Evolutionary conservation across 2,888 invertebrate species (phyloP), one percentile per base, ranked within the genome.

Genomic region (Drosophila fulvimacula): DNA sequence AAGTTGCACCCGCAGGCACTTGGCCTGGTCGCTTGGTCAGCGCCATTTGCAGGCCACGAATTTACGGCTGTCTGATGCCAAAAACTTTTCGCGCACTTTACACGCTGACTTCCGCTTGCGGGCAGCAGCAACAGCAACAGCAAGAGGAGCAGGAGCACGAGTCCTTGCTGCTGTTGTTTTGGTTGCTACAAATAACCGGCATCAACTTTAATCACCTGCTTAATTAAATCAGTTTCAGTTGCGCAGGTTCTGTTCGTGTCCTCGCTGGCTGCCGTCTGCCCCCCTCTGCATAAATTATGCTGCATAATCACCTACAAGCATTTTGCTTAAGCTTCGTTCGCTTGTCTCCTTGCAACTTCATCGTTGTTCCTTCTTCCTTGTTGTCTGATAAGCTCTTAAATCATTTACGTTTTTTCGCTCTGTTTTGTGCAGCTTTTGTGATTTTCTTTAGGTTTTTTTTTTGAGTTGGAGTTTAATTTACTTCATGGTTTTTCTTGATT

Each of bases 131-230:
- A 7, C 27, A 30, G 27, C 27, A 30, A 7, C 27, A 30, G 27
- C 5, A 27, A 27, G 5, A 27, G 27, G 5, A 6, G 51, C 55
- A 60, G 36, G 57, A 41, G 51, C 52, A 27, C 39, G 64, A 62
- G 46, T 79, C 61, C 69, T 74, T 79, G 76, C 63, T 74, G 68
- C 13, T 85, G 75, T 64, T 74, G 70, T 62, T 70, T 79, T 72
- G 78, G 60, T 73, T 76, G 79, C 81, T 81, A 79, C 83, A 90
- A 88, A 90, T 89, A 88, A 87, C 84, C 77, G 86, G 86, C 89
- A 90, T 90, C 81, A 88, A 82, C 85, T 90, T 90, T 90, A 90
- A 90, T 90, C 89, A 90, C 86, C 88, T 86, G 89, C 86, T 90
- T 90, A 89, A 90, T 90, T 90, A 90, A 90, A 90, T 88, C 90